A percentile compares a stretch with the other conserved stretches of the same genome.
These are phyloP conservation scores for Nylanderia fulva DNA, from an alignment of 1,140 invertebrate genomes.

Conservation along the genomic window DNA sequence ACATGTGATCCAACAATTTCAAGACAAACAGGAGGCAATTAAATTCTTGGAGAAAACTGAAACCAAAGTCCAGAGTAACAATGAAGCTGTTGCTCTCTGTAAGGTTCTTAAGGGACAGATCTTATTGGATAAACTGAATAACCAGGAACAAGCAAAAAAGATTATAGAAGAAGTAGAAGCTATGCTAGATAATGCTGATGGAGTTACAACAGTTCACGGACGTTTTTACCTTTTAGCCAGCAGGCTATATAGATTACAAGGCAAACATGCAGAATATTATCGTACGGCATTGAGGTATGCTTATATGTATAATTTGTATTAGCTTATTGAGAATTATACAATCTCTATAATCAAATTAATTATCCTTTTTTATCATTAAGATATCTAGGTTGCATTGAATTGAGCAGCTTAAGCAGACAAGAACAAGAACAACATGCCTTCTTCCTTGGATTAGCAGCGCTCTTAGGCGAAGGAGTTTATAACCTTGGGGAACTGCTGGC, in stretches of 20 bases:
- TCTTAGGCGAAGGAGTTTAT: conserved; percentile 98
- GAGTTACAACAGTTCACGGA: conserved; percentile 97
- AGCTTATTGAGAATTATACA: background rate
- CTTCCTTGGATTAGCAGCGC: conserved; percentile 96
- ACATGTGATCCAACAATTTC: conserved; percentile 92
- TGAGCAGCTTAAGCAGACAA: conserved; percentile 89
- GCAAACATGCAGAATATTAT: conserved; percentile 97
- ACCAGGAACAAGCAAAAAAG: conserved; percentile 93
- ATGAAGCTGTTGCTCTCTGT: conserved; percentile 94
- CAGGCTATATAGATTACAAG: conserved; percentile 92
- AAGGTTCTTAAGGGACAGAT: conserved; percentile 95
- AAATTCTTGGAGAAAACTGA: conserved; percentile 95
- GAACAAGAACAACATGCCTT: conserved; percentile 95
- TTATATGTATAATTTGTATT: background rate
- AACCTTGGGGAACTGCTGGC: conserved; percentile 99
- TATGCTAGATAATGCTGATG: conserved; percentile 95
- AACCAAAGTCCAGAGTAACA: conserved; percentile 94
- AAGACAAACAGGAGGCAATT: conserved; percentile 93
- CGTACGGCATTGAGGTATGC: conserved; percentile 93
- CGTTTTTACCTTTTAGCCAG: conserved; percentile 98
- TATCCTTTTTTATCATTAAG: conserved; percentile 73
- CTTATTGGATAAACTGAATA: conserved; percentile 92
- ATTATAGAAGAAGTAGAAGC: conserved; percentile 96
- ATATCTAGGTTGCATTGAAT: conserved; percentile 96
- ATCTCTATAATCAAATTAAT: background rate